Conservation (phyloP, 2,113 vertebrate genomes). For the Daboia siamensis region DNA sequence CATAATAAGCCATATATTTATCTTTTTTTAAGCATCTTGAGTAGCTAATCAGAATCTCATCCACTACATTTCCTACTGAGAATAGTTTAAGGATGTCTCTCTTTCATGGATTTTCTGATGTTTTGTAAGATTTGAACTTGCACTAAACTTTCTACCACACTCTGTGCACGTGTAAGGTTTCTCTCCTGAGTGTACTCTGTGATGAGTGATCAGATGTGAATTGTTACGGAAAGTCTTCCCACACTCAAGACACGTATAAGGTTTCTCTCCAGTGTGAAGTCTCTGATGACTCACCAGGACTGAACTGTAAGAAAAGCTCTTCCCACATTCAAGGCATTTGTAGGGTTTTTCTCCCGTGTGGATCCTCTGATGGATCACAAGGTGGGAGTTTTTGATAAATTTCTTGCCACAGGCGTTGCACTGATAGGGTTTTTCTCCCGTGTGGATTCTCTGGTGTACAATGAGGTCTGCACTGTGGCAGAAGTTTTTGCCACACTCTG, state of each 20-base stretch:
- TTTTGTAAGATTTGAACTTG: constrained; percentile 33
- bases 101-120: constrained; percentile 25
- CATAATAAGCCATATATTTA: neutral
- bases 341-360: constrained; percentile 27
- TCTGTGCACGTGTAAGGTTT: constrained; percentile 24
- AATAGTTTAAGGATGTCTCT: neutral
- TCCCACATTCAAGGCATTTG: constrained; percentile 27
- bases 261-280: constrained; percentile 39
- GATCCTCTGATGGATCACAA: constrained; percentile 18
- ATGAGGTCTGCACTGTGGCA: constrained; percentile 29
- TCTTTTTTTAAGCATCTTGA: neutral
- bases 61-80: neutral
- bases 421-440: constrained; percentile 24
- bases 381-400: constrained; percentile 21
- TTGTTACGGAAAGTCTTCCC: constrained; percentile 42
- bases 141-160: constrained; percentile 28
- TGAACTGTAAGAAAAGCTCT: constrained; percentile 20
- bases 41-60: neutral
- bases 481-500: constrained; percentile 25
- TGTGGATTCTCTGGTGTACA: constrained; percentile 27
- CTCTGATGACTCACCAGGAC: constrained; percentile 29
- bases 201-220: constrained; percentile 38
- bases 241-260: constrained; percentile 20
- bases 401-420: constrained; percentile 22
- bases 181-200: constrained; percentile 37